A percentile compares a stretch with the other conserved stretches of the same genome.
Evolutionary conservation across 2,113 vertebrate genomes (phyloP).

Genomic region (Rhinolophus sinicus): DNA sequence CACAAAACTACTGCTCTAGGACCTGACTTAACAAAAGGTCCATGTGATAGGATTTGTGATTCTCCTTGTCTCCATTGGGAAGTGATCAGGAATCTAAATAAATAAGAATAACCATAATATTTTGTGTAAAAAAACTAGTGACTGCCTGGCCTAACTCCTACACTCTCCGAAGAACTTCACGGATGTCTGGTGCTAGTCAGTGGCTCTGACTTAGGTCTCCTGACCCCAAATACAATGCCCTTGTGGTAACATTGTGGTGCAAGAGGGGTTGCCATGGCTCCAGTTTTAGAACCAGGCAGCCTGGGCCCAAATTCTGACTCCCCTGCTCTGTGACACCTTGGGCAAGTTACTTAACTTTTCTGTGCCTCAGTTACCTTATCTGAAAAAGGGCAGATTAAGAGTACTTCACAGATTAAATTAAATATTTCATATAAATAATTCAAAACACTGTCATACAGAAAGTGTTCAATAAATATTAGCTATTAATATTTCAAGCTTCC

Average conservation of each 20-base stretch:
- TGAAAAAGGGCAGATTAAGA: not conserved
- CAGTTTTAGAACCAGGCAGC: not conserved
- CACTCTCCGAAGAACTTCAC: not conserved
- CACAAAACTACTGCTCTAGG: not conserved
- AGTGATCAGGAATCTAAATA: not conserved
- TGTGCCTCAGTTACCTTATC: not conserved
- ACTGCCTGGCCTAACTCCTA: not conserved
- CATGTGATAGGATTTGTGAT: not conserved
- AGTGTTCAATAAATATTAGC: not conserved
- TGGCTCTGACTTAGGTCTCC: not conserved
- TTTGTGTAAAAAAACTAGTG: not conserved
- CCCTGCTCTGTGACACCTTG: not conserved
- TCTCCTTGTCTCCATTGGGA: not conserved
- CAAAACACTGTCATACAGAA: not conserved
- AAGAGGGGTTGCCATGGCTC: not conserved
- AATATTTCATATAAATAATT: not conserved
- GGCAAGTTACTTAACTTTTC: not conserved
- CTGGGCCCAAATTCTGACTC: not conserved
- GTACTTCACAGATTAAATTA: not conserved
- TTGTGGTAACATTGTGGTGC: not conserved
- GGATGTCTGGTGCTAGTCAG: not conserved
- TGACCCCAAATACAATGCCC: not conserved
- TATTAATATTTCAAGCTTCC: not conserved
- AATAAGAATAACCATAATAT: not conserved
- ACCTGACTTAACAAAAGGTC: not conserved